Base-by-base conservation (phyloP, 2,113 vertebrate species). In the Actinemys pallida region DNA sequence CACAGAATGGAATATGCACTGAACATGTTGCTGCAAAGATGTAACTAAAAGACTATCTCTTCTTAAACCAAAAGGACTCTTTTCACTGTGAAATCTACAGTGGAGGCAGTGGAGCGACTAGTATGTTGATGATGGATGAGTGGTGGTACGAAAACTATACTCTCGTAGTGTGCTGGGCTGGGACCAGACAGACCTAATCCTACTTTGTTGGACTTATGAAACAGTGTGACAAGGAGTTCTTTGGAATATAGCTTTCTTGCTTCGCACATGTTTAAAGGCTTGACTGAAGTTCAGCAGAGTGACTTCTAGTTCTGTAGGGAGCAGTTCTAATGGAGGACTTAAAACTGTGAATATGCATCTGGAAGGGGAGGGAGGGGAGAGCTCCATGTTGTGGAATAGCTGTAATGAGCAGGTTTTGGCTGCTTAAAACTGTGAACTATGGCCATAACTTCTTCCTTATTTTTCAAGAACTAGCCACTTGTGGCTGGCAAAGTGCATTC, bases 1-100 rank as follows among this genome's bases (percentile, higher is more conserved):
- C 98, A 99, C 42, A 99, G 99, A 90, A 99, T 99, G 99, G 99
- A 99, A 90, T 99, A 99, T 87, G 99, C 99, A 83, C 98, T 99
- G 93, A 99, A 99, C 97, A 99, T 99, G 99, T 98, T 99, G 62
- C 98, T 99, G 97, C 99, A 99, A 97, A 98, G 99, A 90, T 99
- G 99, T 97, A 99, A 99, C 97, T 99, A 97, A 99, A 97, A 91
- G 94, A 89, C 88, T 94, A 76, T 86, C 89, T 87, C 90, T 93
- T 42, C 2, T 93, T 93, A 92, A 95, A 96, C 78, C 47, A 86
- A 96, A 93, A 24, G 87, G 96, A 97, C 57, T 84, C 78, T 88
- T 97, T 97, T 97, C 96, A 98, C 97, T 98, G 98, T 98, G 98
- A 97, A 96, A 93, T 95, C 89, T 97, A 95, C 98, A 98, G 96